phyloP scores from a whole-genome alignment of 2,113 vertebrate species.

The Corythoichthys intestinalis region DNA sequence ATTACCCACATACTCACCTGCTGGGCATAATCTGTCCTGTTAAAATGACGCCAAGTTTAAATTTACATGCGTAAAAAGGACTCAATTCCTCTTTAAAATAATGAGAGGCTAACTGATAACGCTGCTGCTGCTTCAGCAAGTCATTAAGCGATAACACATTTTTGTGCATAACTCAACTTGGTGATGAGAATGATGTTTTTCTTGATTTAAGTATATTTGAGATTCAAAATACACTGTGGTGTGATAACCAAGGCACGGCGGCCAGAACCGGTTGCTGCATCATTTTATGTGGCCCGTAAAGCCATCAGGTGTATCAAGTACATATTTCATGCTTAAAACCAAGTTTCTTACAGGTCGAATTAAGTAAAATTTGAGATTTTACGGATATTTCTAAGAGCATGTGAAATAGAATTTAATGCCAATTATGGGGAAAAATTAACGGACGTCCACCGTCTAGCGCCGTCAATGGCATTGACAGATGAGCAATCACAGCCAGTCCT shows the following conservation, averaged over 20 bases:
- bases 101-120: not conserved
- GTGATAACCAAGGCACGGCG: not conserved
- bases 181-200: not conserved
- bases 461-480: no score
- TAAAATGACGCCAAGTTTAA: conserved; percentile 44
- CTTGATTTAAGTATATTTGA: not conserved
- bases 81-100: not conserved
- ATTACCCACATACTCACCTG: conserved; percentile 58
- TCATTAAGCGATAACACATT: not conserved
- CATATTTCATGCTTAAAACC: no score
- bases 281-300: no score
- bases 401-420: no score
- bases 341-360: no score
- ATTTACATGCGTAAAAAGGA: not conserved
- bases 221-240: not conserved
- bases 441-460: no score
- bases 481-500: no score
- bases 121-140: not conserved
- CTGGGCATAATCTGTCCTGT: conserved; percentile 57
- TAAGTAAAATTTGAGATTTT: no score
- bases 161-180: not conserved
- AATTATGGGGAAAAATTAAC: no score
- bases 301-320: no score
- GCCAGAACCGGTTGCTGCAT: not conserved
- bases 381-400: no score